phyloP scores from a whole-genome alignment of 2,888 invertebrate genomes.

The Lasioglossum pauxillum region DNA sequence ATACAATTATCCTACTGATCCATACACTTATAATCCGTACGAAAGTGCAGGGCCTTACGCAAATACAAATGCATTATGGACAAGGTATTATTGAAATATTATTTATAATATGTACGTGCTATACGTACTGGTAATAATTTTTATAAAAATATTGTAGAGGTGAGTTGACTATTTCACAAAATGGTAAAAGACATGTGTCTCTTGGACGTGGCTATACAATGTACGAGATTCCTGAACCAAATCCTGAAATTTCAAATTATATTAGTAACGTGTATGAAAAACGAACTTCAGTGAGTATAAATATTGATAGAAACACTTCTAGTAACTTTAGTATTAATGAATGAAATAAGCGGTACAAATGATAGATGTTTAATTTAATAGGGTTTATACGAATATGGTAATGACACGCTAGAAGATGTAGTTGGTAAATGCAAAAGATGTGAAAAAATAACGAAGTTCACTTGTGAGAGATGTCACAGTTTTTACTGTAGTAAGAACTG shows the following conservation, averaged over 20 bases:
- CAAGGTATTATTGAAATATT: constrained; percentile 69
- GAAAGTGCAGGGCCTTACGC: constrained; percentile 68
- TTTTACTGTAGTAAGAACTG: constrained; percentile 76
- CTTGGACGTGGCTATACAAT: constrained; percentile 79
- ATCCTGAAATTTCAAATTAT: constrained; percentile 62
- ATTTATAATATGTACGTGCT: neutral
- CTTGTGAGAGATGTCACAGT: constrained; percentile 68
- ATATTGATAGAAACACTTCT: neutral
- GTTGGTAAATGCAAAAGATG: constrained; percentile 74
- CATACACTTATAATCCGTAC: constrained; percentile 72
- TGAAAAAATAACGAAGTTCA: constrained; percentile 50
- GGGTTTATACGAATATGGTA: constrained; percentile 75
- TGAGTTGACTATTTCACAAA: constrained; percentile 66
- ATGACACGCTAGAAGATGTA: constrained; percentile 59
- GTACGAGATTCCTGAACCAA: constrained; percentile 75
- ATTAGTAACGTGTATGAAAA: constrained; percentile 72
- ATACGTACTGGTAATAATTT: neutral
- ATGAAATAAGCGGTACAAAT: neutral
- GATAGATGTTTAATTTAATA: constrained; percentile 51
- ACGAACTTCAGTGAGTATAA: constrained; percentile 66
- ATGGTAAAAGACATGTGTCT: constrained; percentile 78
- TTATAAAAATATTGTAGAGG: constrained; percentile 68
- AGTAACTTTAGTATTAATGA: neutral
- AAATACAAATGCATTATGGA: constrained; percentile 78
- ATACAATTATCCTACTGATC: constrained; percentile 69